These are phyloP conservation scores for Mercenaria mercenaria DNA, from an alignment of 1,140 invertebrate species.

Conservation along the genomic window DNA sequence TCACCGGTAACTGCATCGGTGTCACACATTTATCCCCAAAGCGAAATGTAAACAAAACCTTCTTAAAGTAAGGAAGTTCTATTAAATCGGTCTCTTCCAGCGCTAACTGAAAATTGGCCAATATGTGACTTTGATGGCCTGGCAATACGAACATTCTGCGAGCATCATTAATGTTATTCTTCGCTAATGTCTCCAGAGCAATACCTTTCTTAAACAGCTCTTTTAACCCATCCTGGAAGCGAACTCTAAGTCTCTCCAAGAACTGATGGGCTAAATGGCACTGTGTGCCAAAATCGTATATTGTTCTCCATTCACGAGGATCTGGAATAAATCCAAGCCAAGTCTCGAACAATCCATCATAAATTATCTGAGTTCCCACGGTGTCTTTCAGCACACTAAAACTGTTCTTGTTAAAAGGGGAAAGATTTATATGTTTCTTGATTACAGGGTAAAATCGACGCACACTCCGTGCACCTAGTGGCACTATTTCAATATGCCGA, in stretches of 20 bases:
- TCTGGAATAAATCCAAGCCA: constrained; percentile 14
- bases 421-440: background rate
- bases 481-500: constrained; percentile 5
- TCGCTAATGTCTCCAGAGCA: background rate
- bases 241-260: background rate
- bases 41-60: background rate
- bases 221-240: background rate
- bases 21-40: background rate
- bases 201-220: background rate
- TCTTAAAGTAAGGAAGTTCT: background rate
- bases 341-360: constrained; percentile 11
- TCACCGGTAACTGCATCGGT: background rate
- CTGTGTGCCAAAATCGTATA: constrained; percentile 9
- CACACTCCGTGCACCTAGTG: background rate
- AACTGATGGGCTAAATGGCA: background rate
- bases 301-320: background rate
- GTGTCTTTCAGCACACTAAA: background rate
- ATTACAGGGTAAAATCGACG: background rate
- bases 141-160: background rate
- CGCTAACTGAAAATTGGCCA: background rate
- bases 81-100: background rate
- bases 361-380: constrained; percentile 13
- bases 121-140: background rate
- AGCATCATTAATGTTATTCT: background rate
- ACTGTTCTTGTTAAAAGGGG: background rate